Conservation (phyloP, 2,888 invertebrate species). For the Thecophora atra region DNA sequence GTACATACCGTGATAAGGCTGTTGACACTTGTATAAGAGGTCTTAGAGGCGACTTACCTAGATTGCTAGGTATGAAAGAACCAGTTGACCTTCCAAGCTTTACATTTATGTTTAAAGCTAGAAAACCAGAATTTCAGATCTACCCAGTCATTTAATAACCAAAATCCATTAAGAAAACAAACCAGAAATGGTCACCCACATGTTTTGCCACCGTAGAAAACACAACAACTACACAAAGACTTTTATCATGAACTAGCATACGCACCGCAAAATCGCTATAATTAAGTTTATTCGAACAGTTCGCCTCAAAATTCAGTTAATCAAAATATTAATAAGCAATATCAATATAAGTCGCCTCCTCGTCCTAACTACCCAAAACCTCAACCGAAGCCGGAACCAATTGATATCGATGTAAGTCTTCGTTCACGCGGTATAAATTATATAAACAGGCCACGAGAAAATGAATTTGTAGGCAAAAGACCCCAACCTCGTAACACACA, state of each 20-base stretch:
- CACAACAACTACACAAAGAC: slow-evolving; percentile 16
- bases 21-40: slow-evolving; percentile 44
- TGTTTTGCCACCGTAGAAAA: too few species aligned
- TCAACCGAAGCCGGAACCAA: slow-evolving; percentile 5
- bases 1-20: slow-evolving; percentile 42
- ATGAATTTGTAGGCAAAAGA: slow-evolving; percentile 2
- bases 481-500: neutral
- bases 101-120: slow-evolving; percentile 37
- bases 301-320: neutral
- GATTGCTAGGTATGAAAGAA: slow-evolving; percentile 40
- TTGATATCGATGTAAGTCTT: slow-evolving; percentile 28
- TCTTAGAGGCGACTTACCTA: slow-evolving; percentile 41
- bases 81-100: slow-evolving; percentile 41
- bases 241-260: slow-evolving; percentile 12
- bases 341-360: too few species aligned
- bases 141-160: slow-evolving; percentile 16
- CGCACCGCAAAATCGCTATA: neutral
- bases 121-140: slow-evolving; percentile 35
- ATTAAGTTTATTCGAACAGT: neutral
- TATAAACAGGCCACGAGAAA: slow-evolving; percentile 30
- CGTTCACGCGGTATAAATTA: slow-evolving; percentile 31
- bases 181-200: too few species aligned
- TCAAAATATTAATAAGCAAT: neutral
- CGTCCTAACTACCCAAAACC: neutral
- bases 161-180: slow-evolving; percentile 9